These are phyloP conservation scores for Periophthalmodon schlosseri DNA, from an alignment of 2,113 vertebrate genomes.

Conservation along the genomic window DNA sequence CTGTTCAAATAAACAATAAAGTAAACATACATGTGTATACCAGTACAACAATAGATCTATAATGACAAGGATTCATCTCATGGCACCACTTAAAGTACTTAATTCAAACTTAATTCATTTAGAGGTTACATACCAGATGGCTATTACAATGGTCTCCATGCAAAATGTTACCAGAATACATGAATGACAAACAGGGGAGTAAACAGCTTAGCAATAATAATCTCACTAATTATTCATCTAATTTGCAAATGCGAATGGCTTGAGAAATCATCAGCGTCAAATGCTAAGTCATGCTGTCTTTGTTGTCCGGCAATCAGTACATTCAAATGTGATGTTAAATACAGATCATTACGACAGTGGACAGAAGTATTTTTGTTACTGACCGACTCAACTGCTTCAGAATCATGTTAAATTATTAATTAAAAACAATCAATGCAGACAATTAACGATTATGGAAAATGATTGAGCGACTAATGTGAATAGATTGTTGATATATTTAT, in stretches of 20 bases:
- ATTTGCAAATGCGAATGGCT: neutral
- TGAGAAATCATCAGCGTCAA: conserved; percentile 4
- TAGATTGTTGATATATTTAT: neutral
- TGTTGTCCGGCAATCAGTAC: neutral
- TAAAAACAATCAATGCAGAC: neutral
- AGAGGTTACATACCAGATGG: neutral
- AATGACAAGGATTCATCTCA: neutral
- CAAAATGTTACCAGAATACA: neutral
- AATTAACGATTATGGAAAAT: neutral
- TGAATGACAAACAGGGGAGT: conserved; percentile 1
- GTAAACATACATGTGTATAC: too few relatives aligned
- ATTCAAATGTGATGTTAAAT: neutral
- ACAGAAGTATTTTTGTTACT: neutral
- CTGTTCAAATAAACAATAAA: too few relatives aligned
- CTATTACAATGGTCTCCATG: neutral
- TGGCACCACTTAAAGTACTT: neutral
- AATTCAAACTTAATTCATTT: neutral
- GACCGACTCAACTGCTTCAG: neutral
- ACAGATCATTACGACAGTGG: neutral
- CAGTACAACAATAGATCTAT: neutral
- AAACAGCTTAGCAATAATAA: neutral
- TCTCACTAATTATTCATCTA: neutral
- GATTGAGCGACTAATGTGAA: neutral
- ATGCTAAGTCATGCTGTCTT: neutral
- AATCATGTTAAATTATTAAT: neutral